Evolutionary conservation across 2,888 invertebrate genomes (phyloP), one percentile per base, ranked within the genome.

Genomic region (Eudemis profundana): DNA sequence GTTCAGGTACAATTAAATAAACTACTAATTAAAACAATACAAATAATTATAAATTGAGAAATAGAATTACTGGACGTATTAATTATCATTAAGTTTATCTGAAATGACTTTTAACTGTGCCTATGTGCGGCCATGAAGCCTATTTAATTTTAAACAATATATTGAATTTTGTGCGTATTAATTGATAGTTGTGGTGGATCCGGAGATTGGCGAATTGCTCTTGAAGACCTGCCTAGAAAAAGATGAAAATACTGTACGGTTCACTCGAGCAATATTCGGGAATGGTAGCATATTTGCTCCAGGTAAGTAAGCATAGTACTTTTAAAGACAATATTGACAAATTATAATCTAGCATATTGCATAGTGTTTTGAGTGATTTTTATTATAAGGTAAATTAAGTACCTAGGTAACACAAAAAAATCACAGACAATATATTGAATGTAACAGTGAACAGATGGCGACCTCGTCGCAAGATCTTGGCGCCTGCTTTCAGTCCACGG

Each of bases 401-500:
- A 17, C 17, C 17, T 5, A n/a, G 14, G 3, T 10, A 42, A 15
- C 17, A 8, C 8, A 15, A 42, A 42, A 17, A 42, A 14, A 3
- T 42, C 8, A n/a, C 17, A 8, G n/a, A n/a, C n/a, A n/a, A n/a
- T n/a, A n/a, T n/a, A n/a, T n/a, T 1, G 1, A 15, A 15, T 29
- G 27, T 3, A 15, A 15, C 23, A 62, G 66, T 63, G 5, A 47
- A 15, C 8, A 56, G 67, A 4, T 70, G 70, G 70, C 64, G 70
- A 3, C 61, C 62, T 1, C 67, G 70, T 10, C 63, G 70, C 0
- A 67, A 68, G 44, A 15, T 65, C 8, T 14, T 70, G 2, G 40
- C 61, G 2, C 67, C 65, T 15, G 49, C 53, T 3, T 70, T 70
- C 23, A 67, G 53, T 8, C 46, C 54, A 17, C 65, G 51, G 38